Conservation (phyloP, 2,113 vertebrate species). For the Strix uralensis region DNA sequence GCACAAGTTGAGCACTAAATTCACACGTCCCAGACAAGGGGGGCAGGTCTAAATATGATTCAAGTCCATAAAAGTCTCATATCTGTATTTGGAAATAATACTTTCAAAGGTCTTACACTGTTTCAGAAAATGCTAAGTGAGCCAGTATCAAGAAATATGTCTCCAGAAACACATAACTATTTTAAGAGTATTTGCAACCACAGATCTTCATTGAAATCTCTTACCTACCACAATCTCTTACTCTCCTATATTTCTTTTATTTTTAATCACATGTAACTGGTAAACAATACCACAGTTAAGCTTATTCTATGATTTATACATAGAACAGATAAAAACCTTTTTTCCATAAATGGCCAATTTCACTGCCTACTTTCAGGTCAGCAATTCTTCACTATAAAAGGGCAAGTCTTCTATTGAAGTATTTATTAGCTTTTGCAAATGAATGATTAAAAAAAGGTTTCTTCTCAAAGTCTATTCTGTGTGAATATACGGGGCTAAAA, state of each 20-base stretch:
- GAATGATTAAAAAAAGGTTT: neutral
- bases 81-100: slow-evolving; percentile 21
- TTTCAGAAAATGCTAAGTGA: neutral
- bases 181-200: neutral
- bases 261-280: neutral
- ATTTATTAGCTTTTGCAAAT: neutral
- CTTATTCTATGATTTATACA: neutral
- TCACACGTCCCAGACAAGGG: neutral
- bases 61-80: neutral
- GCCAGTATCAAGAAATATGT: neutral
- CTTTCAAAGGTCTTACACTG: neutral
- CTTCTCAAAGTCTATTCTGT: neutral
- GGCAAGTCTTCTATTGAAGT: neutral
- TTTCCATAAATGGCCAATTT: neutral
- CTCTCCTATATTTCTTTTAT: neutral
- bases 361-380: neutral
- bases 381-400: neutral
- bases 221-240: neutral
- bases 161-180: neutral
- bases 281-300: neutral
- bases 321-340: neutral
- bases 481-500: neutral
- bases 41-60: neutral
- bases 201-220: neutral
- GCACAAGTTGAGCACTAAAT: neutral